Conservation (phyloP, 2,113 vertebrate genomes). For the Morone saxatilis region DNA sequence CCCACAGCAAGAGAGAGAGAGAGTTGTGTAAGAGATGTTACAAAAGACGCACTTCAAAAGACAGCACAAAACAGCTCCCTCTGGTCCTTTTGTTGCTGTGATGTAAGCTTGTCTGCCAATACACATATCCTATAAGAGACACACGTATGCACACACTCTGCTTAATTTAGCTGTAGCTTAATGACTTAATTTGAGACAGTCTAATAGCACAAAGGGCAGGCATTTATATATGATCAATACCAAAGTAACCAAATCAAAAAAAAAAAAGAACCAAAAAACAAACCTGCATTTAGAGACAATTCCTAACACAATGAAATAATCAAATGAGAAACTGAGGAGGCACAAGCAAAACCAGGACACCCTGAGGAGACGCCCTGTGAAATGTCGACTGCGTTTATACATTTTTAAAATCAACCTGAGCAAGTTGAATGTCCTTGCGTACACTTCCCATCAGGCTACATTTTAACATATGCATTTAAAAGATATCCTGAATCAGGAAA, state of each 20-base stretch:
- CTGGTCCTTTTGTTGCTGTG: constrained; percentile 35
- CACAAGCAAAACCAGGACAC: neutral
- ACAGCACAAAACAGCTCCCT: constrained; percentile 16
- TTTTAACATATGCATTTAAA: constrained; percentile 12
- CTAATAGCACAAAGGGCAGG: neutral
- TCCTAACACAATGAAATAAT: neutral
- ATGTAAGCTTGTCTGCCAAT: constrained; percentile 30
- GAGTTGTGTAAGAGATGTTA: constrained; percentile 50
- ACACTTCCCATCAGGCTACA: neutral
- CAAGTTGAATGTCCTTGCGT: neutral
- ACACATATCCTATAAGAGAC: neutral
- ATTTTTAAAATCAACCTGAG: neutral
- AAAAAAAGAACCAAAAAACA: neutral
- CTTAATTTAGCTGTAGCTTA: neutral
- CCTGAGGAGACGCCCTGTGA: neutral
- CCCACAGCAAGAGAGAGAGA: constrained; percentile 8
- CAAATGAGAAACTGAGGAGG: neutral
- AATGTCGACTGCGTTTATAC: neutral
- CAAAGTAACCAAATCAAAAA: neutral
- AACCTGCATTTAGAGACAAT: neutral
- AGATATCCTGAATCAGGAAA: neutral
- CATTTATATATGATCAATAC: neutral
- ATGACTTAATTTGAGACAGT: neutral
- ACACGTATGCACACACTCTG: neutral
- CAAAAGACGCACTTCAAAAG: constrained; percentile 53